Percentiles rank a stretch among this genome's conserved stretches.
Evolutionary conservation across 2,888 invertebrate genomes (phyloP).

Genomic region (Perizoma flavofasciatum): DNA sequence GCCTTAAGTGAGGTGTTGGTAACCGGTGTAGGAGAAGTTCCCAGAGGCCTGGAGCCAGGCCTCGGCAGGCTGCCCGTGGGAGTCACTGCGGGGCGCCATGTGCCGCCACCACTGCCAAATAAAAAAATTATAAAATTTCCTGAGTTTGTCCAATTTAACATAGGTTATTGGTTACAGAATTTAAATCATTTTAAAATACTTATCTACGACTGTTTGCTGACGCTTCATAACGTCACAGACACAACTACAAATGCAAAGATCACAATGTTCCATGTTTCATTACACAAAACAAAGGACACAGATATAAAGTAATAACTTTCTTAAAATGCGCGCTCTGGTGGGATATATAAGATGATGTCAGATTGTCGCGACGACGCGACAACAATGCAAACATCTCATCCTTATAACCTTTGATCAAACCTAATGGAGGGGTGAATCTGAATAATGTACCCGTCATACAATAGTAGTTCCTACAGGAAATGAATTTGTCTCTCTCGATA

Average conservation of each 20-base stretch:
- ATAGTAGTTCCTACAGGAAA: slow-evolving; percentile 7
- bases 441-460: slow-evolving; percentile 32
- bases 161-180: too few relatives aligned
- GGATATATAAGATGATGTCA: slow-evolving; percentile 32
- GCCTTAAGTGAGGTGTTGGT: slow-evolving; percentile 95
- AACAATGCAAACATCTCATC: slow-evolving; percentile 32
- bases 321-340: slow-evolving; percentile 19
- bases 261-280: neutral
- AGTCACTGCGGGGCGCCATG: slow-evolving; percentile 96
- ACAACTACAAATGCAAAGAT: too few relatives aligned
- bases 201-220: too few relatives aligned
- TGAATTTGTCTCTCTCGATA: neutral
- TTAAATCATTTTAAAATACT: too few relatives aligned
- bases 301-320: neutral
- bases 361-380: slow-evolving; percentile 36
- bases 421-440: slow-evolving; percentile 18
- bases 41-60: slow-evolving; percentile 77
- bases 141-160: too few relatives aligned
- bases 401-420: slow-evolving; percentile 33
- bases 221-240: too few relatives aligned
- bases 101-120: slow-evolving; percentile 89
- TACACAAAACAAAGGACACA: slow-evolving; percentile 6
- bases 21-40: slow-evolving; percentile 87
- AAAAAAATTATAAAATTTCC: neutral
- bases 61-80: slow-evolving; percentile 90